A percentile compares a stretch with the other conserved stretches of the same genome.
Conservation (phyloP, 2,113 vertebrate species). For the Atlantisia rogersi region DNA sequence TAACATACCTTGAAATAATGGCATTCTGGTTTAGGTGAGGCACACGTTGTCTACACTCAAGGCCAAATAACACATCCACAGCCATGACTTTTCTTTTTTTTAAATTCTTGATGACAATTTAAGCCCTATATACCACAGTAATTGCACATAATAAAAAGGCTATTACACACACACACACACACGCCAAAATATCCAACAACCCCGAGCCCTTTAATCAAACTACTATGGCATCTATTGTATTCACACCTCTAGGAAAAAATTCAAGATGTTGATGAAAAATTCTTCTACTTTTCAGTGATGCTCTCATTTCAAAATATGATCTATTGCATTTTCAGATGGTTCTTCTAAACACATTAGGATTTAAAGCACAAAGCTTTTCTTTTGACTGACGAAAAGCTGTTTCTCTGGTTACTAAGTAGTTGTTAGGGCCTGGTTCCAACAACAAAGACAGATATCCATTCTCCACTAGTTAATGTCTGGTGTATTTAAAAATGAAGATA, state of each 20-base stretch:
- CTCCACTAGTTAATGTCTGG: neutral
- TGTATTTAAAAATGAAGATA: neutral
- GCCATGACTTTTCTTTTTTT: neutral
- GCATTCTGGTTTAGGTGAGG: neutral
- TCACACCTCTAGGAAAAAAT: neutral
- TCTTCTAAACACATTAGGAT: neutral
- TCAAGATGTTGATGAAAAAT: neutral
- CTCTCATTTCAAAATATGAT: neutral
- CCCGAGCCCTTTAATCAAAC: neutral
- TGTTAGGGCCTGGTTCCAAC: neutral
- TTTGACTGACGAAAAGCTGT: neutral
- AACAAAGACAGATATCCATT: neutral
- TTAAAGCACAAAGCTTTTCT: neutral
- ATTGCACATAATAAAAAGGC: neutral
- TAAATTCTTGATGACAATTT: neutral
- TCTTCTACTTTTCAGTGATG: neutral
- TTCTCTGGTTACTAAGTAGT: neutral
- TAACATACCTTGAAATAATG: neutral
- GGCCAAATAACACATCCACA: neutral
- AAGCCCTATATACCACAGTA: neutral
- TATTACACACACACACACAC: fast-evolving
- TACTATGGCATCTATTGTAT: neutral
- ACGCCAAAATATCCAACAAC: neutral
- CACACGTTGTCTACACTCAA: neutral
- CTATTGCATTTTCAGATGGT: neutral